Evolutionary conservation across 2,113 vertebrate genomes (phyloP), one percentile per base, ranked within the genome.

Genomic region (Phyllostomus hastatus): DNA sequence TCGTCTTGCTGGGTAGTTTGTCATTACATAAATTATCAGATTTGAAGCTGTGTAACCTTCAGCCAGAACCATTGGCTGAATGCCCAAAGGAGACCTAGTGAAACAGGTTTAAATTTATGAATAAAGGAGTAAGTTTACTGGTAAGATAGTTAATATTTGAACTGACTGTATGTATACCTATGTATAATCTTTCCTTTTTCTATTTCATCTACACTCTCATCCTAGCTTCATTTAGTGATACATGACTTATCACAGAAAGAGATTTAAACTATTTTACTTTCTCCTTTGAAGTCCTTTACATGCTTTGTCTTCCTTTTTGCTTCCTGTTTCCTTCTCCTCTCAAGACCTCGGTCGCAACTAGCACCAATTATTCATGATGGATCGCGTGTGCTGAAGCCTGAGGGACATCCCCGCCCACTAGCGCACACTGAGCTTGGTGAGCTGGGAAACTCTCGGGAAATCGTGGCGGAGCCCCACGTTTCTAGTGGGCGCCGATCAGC

Each of bases 21-120:
- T 52, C 95, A 48, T 84, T 87, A 88, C 38, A 78, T 4, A 85
- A 79, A 96, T 90, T 31, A 88, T 87, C 70, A 78, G 72, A 92
- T 84, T 52, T 81, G n/a, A 78, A 72, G 26, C 46, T 72, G 19
- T 43, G 8, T 9, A 80, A 19, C 46, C 38, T 48, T 88, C n/a
- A 50, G 10, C 15, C 81, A 87, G 69, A 78, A 83, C 31, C 28
- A 57, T 5, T 82, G 69, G 72, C 91, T 64, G 20, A 75, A 64
- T 2, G 22, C 41, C 22, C 43, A 91, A 66, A 79, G 50, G 46
- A 83, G 89, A 93, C 33, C 76, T 91, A 2, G 0, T 10, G 35
- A 64, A 14, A 82, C 6, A 28, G 52, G 76, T 20, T 90, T 46
- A 94, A 9, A 76, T 73, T n/a, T 79, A 84, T 57, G 10, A 82